Evolutionary conservation across 2,113 vertebrate species (phyloP).

Genomic region (Hystrix brachyura): DNA sequence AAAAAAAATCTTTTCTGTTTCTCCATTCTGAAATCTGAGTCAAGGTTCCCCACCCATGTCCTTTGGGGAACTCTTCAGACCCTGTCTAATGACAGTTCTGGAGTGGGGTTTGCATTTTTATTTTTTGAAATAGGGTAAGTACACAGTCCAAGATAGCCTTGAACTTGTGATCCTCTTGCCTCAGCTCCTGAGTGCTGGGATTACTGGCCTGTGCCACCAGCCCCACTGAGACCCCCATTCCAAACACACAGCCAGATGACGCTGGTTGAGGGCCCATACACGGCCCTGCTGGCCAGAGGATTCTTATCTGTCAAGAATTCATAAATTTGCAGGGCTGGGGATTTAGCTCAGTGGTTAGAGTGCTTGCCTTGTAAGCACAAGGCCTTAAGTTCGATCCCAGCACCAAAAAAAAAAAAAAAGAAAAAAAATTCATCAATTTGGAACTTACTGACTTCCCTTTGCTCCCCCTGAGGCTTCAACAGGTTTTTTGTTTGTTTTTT

Average conservation of each 20-base stretch:
- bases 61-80: background rate
- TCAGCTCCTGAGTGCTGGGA: background rate
- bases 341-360: too few relatives aligned
- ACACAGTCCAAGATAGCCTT: background rate
- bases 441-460: background rate
- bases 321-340: too few relatives aligned
- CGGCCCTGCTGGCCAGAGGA: background rate
- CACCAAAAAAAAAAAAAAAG: too few relatives aligned
- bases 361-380: too few relatives aligned
- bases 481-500: background rate
- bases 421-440: too few relatives aligned
- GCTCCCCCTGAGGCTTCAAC: background rate
- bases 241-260: background rate
- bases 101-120: background rate
- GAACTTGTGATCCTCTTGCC: background rate
- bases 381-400: too few relatives aligned
- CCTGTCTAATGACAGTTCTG: background rate
- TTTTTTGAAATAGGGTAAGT: background rate
- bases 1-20: too few relatives aligned
- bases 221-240: background rate
- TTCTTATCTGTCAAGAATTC: background rate
- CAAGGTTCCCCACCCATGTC: background rate
- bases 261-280: background rate
- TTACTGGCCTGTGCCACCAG: background rate
- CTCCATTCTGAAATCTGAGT: background rate